A percentile compares a stretch with the other conserved stretches of the same genome.
Evolutionary conservation across 2,797 vertebrate genomes (phyloP).

Genomic region (Sebastes paucispinis): DNA sequence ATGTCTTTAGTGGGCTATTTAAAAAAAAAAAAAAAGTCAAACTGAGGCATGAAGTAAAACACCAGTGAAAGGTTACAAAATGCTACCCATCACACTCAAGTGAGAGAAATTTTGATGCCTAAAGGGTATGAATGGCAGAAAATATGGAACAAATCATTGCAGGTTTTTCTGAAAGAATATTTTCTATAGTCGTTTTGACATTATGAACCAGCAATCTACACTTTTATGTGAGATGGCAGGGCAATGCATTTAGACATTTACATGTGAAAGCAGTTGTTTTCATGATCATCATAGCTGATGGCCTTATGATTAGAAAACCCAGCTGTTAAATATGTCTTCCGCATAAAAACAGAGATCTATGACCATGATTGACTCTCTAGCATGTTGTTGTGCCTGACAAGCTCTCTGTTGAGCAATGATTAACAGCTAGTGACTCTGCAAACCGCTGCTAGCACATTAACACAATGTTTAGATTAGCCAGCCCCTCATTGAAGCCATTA

Average conservation of each 20-base stretch:
- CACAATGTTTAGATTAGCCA: conserved; percentile 75
- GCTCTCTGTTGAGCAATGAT: conserved; percentile 82
- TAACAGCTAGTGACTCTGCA: conserved; percentile 81
- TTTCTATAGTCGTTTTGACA: neutral
- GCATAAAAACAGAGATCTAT: conserved; percentile 73
- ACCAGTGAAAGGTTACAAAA: conserved; percentile 32
- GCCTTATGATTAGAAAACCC: conserved; percentile 68
- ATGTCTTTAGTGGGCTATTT: conserved; percentile 17
- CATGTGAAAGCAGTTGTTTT: conserved; percentile 17
- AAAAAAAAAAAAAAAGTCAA: conserved; percentile 12
- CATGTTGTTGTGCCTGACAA: conserved; percentile 71
- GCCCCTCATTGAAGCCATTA: conserved; percentile 63
- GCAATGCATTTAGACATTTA: neutral
- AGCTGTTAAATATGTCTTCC: conserved; percentile 70
- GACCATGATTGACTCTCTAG: conserved; percentile 74
- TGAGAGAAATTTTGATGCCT: conserved; percentile 8
- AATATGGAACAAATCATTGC: neutral
- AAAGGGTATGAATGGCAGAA: conserved; percentile 3
- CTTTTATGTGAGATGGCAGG: neutral
- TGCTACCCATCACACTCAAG: conserved; percentile 4
- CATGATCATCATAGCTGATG: conserved; percentile 15
- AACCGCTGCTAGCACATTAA: conserved; percentile 69
- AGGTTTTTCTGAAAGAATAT: neutral
- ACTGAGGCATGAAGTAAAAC: conserved; percentile 45
- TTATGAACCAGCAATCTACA: conserved; percentile 1